Percentiles rank a stretch among this genome's conserved stretches.
Conservation (phyloP, 30 jellyfish, hydroid and myxozoan genomes). For the Aurelia sp. region DNA sequence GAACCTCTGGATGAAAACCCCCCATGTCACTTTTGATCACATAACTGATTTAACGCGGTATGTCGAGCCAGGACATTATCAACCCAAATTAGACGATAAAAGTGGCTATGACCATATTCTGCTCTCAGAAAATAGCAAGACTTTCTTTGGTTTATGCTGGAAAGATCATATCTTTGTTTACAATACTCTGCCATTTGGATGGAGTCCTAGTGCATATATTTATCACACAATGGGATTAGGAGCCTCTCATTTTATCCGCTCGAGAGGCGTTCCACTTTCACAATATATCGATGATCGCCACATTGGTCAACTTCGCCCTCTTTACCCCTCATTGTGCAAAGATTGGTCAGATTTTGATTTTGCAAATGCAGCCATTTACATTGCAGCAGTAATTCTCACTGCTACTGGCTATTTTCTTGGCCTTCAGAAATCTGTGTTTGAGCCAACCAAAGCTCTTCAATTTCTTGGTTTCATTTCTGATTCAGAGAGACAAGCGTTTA, state of each 20-base stretch:
- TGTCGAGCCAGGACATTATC: neutral
- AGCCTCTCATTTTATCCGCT: slow-evolving; percentile 2
- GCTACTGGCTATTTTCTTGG: too few relatives aligned
- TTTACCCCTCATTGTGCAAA: neutral
- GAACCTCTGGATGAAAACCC: neutral
- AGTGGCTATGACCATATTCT: neutral
- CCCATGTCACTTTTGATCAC: neutral
- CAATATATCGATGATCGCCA: slow-evolving; percentile 17
- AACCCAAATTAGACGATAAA: neutral
- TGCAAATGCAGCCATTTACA: too few relatives aligned
- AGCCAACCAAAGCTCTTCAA: too few relatives aligned
- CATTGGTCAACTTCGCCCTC: neutral
- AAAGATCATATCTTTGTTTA: too few relatives aligned
- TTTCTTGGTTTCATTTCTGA: too few relatives aligned
- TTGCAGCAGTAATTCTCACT: too few relatives aligned
- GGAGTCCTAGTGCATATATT: too few relatives aligned
- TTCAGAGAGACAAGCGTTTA: too few relatives aligned
- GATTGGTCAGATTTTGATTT: too few relatives aligned
- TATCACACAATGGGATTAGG: neutral
- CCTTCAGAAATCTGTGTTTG: too few relatives aligned
- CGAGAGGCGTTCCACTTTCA: neutral
- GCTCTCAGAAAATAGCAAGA: neutral
- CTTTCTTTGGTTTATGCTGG: too few relatives aligned
- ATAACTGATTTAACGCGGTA: slow-evolving; percentile 12
- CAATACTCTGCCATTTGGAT: too few relatives aligned